A percentile compares a stretch with the other conserved stretches of the same genome.
phyloP scores from a whole-genome alignment of 2,113 vertebrate species.

The Antechinus stuartii region DNA sequence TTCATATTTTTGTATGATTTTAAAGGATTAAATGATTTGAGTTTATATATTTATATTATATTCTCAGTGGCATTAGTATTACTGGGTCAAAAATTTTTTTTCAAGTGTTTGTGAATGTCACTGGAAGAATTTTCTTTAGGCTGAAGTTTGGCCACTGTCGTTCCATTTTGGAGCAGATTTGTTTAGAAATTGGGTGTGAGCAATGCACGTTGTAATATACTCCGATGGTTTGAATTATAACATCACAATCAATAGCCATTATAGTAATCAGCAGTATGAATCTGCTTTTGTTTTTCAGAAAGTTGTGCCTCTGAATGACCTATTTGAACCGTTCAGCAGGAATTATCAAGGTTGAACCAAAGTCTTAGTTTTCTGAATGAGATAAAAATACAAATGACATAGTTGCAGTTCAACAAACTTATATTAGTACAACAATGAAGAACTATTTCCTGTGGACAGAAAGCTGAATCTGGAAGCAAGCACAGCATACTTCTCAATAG shows the following conservation, averaged over 20 bases:
- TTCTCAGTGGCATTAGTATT: too few species aligned
- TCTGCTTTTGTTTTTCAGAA: background rate
- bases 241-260: background rate
- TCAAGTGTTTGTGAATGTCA: too few species aligned
- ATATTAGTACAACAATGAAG: background rate
- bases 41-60: too few species aligned
- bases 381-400: too few species aligned
- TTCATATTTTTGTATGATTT: too few species aligned
- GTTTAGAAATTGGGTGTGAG: conserved; percentile 23
- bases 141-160: too few species aligned
- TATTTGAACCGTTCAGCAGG: background rate
- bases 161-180: background rate
- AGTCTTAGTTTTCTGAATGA: too few species aligned
- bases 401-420: too few species aligned
- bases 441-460: background rate
- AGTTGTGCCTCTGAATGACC: conserved; percentile 7
- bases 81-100: too few species aligned
- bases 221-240: conserved; percentile 22
- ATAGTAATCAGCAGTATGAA: background rate
- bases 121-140: too few species aligned
- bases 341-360: background rate
- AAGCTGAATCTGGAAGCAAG: conserved; percentile 7
- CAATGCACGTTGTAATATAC: background rate
- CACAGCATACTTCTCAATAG: background rate
- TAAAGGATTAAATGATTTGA: too few species aligned